These are phyloP conservation scores for Falco punctatus DNA, from an alignment of 2,113 vertebrate species.

Conservation along the genomic window DNA sequence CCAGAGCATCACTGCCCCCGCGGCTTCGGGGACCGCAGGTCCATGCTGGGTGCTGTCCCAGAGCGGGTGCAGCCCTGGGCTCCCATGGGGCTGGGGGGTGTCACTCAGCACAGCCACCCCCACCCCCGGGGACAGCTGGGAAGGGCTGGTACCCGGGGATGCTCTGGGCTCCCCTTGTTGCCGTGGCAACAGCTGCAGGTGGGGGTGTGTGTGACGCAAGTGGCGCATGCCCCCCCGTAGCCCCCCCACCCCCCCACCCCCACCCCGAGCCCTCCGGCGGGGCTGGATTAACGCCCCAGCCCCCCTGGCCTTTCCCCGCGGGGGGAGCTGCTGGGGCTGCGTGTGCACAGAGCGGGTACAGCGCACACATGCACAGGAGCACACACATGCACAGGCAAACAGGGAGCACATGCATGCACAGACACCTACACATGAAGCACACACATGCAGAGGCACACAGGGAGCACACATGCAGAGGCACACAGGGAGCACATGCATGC, in stretches of 20 bases:
- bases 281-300: background rate
- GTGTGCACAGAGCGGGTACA: background rate
- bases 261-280: background rate
- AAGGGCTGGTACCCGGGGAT: background rate
- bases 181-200: background rate
- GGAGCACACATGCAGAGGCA: background rate
- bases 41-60: background rate
- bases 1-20: accelerated
- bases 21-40: background rate
- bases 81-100: background rate
- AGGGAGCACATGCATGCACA: too few relatives aligned
- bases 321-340: background rate
- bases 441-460: background rate
- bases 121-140: background rate
- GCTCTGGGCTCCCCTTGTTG: background rate
- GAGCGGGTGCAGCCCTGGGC: background rate
- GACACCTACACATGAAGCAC: background rate
- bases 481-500: too few relatives aligned
- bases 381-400: background rate
- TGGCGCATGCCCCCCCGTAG: accelerated
- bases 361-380: background rate
- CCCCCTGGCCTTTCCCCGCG: background rate
- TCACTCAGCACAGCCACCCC: background rate
- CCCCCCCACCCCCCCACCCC: background rate
- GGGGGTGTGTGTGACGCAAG: background rate